Evolutionary conservation across 2,888 invertebrate genomes (phyloP), one percentile per base, ranked within the genome.

Genomic region (Plusia festucae): DNA sequence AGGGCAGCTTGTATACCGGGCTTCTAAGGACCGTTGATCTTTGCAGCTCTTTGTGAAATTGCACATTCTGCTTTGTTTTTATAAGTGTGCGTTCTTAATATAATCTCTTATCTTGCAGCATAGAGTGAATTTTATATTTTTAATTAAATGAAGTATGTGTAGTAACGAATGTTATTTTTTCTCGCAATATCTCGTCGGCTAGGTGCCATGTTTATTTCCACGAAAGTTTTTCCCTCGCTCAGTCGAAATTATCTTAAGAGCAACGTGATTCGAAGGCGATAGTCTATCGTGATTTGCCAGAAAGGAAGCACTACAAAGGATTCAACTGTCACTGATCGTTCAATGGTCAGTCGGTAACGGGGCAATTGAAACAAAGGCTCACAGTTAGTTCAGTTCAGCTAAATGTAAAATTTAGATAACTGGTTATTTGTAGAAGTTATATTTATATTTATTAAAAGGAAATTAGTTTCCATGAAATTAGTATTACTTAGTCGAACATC

Each of bases 21-120:
- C 57, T 54, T 65, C 58, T 53, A 20, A 62, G 77, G 65, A 79
- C 69, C 68, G 70, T 76, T 81, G 72, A 82, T 82, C 82, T 75
- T 82, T 74, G 62, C 62, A 79, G 70, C 76, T 78, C 81, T 82
- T 79, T 80, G 75, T 70, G 34, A 82, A 71, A 84, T 80, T 80
- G 76, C 73, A 74, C 63, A 73, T 67, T 65, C 9, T 49, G 65
- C 65, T 55, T 71, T 65, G 56, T 60, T 76, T 73, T 60, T 70
- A 73, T 59, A 51, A 68, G 64, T 34, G 53, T 52, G 68, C 55
- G 60, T 67, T 71, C 68, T 65, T 60, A 65, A 61, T 46, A 63
- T 60, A 56, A 65, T 68, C 63, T 54, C 46, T 63, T 53, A 57
- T 60, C 44, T 18, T 65, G 53, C 62, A 61, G n/a, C 61, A 8